phyloP scores from a whole-genome alignment of 2,888 invertebrate species.

The Galerucella nymphaeae region DNA sequence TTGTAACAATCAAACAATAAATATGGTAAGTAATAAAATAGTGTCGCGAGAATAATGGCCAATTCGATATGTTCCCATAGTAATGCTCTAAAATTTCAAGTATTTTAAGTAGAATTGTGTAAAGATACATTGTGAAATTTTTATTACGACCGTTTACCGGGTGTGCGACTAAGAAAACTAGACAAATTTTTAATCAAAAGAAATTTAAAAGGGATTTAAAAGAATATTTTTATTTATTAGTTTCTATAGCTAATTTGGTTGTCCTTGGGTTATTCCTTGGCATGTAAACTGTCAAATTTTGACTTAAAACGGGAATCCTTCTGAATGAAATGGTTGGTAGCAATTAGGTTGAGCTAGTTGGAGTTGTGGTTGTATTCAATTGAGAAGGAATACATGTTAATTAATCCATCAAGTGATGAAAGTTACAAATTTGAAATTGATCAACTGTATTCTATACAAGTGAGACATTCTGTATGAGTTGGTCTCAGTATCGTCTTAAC shows the following conservation, averaged over 20 bases:
- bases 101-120: constrained; percentile 13
- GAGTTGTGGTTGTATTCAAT: no score
- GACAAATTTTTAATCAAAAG: background rate
- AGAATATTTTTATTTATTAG: no score
- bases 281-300: no score
- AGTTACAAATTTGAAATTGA: no score
- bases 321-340: no score
- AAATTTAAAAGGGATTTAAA: no score
- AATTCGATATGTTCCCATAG: constrained; percentile 11
- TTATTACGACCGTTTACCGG: background rate
- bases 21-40: constrained; percentile 7
- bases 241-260: no score
- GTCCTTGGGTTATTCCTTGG: no score
- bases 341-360: no score
- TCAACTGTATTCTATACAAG: background rate
- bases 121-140: background rate
- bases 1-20: constrained; percentile 26
- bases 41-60: constrained; percentile 10
- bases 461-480: background rate
- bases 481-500: background rate
- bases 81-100: constrained; percentile 13
- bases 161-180: background rate
- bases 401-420: no score
- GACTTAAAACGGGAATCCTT: no score
- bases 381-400: no score